phyloP scores from a whole-genome alignment of 2,113 vertebrate genomes.

The Columbina picui region DNA sequence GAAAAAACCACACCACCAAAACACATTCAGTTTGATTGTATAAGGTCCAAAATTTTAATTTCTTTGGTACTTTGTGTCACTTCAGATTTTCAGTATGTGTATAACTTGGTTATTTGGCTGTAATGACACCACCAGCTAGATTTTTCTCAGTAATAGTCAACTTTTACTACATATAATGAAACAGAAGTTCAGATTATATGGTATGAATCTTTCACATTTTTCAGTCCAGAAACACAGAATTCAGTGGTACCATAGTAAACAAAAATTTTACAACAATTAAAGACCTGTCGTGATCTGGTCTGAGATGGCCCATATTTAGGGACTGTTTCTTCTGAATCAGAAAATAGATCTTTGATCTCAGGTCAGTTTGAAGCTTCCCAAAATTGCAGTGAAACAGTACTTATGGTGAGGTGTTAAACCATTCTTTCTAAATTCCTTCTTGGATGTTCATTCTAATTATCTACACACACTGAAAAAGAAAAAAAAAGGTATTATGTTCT shows the following conservation, averaged over 20 bases:
- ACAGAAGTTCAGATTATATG: background rate
- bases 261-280: background rate
- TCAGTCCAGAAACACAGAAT: background rate
- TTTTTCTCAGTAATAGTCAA: background rate
- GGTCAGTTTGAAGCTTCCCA: background rate
- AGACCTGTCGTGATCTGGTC: background rate
- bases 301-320: background rate
- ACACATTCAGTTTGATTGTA: background rate
- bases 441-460: background rate
- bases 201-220: background rate
- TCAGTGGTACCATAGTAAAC: background rate
- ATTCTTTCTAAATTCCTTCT: background rate
- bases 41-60: background rate
- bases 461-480: no score
- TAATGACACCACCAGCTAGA: fast-evolving
- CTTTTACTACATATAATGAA: background rate
- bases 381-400: background rate
- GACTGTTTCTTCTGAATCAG: background rate
- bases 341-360: background rate
- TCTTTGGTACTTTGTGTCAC: background rate
- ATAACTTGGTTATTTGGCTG: background rate
- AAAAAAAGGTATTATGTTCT: fast-evolving
- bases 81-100: background rate
- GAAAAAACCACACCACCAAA: background rate
- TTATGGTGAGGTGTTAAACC: background rate